These are phyloP conservation scores for Leptodactylus fallax DNA, from an alignment of 2,797 vertebrate genomes.

Conservation along the genomic window DNA sequence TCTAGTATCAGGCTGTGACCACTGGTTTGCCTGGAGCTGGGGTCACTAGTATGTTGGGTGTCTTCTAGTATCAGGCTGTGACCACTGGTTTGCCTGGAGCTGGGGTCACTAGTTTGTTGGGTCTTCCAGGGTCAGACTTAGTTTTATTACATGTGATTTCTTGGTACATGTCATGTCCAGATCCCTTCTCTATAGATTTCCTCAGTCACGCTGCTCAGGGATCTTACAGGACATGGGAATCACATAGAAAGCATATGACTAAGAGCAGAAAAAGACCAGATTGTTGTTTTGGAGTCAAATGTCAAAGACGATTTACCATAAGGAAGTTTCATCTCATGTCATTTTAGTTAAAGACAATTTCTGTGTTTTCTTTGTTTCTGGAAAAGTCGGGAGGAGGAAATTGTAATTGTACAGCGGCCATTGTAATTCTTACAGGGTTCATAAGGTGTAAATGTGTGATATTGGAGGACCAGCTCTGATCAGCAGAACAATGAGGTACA, in stretches of 20 bases:
- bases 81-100: neutral
- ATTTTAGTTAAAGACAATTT: neutral
- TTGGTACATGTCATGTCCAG: neutral
- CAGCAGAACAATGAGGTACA: no score
- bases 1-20: neutral
- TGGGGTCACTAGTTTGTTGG: neutral
- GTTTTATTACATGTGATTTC: neutral
- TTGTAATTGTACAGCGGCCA: neutral
- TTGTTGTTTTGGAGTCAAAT: neutral
- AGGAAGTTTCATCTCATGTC: neutral
- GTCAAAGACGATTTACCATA: neutral
- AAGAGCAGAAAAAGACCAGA: neutral
- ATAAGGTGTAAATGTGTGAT: no score
- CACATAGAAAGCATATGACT: neutral
- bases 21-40: neutral
- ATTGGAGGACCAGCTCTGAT: no score
- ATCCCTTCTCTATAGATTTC: neutral
- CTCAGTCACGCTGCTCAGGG: neutral
- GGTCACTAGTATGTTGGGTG: neutral
- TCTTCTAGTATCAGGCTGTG: neutral
- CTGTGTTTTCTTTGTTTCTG: neutral
- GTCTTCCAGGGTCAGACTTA: neutral
- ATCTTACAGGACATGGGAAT: neutral
- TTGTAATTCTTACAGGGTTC: neutral
- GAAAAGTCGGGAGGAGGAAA: neutral